These are phyloP conservation scores for Zoanthus sociatus DNA, from an alignment of 92 coral and sea anemone species.

Conservation along the genomic window DNA sequence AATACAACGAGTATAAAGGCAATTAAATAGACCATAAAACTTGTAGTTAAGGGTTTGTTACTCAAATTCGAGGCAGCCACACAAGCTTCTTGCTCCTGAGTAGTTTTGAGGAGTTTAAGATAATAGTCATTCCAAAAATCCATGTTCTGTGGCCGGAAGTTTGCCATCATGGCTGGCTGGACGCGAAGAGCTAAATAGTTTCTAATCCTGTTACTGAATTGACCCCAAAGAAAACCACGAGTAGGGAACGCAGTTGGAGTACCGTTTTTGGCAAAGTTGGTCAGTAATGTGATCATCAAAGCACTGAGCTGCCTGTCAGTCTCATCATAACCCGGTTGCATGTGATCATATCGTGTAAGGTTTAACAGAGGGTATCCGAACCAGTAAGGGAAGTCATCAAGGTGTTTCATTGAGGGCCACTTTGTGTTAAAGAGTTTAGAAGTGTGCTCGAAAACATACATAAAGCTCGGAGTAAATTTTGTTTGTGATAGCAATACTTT, in stretches of 20 bases:
- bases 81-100: not conserved
- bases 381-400: slow-evolving; percentile 30
- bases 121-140: slow-evolving; percentile 86
- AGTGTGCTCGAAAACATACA: slow-evolving; percentile 59
- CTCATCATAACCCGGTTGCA: slow-evolving; percentile 35
- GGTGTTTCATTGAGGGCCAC: slow-evolving; percentile 16
- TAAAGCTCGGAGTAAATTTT: slow-evolving; percentile 52
- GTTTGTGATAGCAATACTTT: slow-evolving; percentile 59
- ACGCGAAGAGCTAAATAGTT: slow-evolving; percentile 65
- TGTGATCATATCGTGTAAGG: slow-evolving; percentile 19
- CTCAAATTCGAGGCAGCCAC: slow-evolving; percentile 6
- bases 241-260: slow-evolving; percentile 57
- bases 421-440: slow-evolving; percentile 27
- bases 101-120: slow-evolving; percentile 59
- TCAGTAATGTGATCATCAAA: slow-evolving; percentile 39
- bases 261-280: slow-evolving; percentile 67
- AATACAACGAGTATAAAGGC: not conserved
- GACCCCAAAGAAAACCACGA: slow-evolving; percentile 66
- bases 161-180: slow-evolving; percentile 55
- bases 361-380: slow-evolving; percentile 43
- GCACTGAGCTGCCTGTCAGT: slow-evolving; percentile 57
- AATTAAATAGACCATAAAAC: not conserved
- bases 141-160: slow-evolving; percentile 67
- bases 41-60: not conserved
- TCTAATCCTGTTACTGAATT: slow-evolving; percentile 62